Evolutionary conservation across 2,113 vertebrate genomes (phyloP), one percentile per base, ranked within the genome.

Genomic region (Cryptomyrus ogoouensis): DNA sequence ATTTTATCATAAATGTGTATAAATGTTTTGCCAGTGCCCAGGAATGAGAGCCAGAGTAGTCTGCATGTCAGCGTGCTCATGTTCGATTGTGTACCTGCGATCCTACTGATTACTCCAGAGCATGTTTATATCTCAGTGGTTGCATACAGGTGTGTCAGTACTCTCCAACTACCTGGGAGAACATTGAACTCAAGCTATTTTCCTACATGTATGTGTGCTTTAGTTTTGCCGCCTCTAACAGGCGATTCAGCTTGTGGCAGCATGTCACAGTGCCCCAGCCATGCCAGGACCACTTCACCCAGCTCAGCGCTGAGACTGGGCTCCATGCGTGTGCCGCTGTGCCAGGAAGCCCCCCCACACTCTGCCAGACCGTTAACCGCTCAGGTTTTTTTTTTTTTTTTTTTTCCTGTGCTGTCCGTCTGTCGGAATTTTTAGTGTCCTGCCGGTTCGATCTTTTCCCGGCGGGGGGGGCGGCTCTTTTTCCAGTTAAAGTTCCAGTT

Each of bases 361-460:
- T 89, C 46, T 90, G 70, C 92, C 92, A 91, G 92, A 77, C 39
- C 85, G 90, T 90, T 91, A 92, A 91, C 49, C 49, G 49, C 85
- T 10, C 27, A 15, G 50, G 74, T 2, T 39, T 42, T 77, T 77
- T 12, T 10, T n/a, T 70, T 70, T 31, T 70, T 15, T 80, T 88
- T 53, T 42, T 35, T 53, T 53, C 0, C 1, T 5, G 46, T 19
- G 39, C 19, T 49, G 42, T 88, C 31, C 66, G 53, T 13, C 35
- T 90, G 74, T 80, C 15, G 44, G 90, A 91, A 70, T 87, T 91
- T 80, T 84, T n/a, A 56, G 56, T 47, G 80, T 27, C 39, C 83
- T 86, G 83, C 80, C 52, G 84, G 6, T 83, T 42, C 53, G n/a
- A 80, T 50, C 50, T 80, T 42, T 19, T 42, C 74, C 74, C 7